These are phyloP conservation scores for Heteronetta atricapilla DNA, from an alignment of 2,113 vertebrate species.

Conservation along the genomic window DNA sequence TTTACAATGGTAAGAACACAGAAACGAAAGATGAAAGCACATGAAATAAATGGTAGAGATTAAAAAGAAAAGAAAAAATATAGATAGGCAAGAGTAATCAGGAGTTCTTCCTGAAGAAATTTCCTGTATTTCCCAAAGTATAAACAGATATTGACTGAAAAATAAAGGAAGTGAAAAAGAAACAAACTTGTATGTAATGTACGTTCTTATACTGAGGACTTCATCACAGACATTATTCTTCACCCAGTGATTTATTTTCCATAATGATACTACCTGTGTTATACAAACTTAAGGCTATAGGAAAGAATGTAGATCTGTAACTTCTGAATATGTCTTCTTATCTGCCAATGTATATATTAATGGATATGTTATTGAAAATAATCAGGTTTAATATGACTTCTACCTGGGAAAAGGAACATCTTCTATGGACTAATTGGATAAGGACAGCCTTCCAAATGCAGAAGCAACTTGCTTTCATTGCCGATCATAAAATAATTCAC, in stretches of 20 bases:
- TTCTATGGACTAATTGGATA: not conserved
- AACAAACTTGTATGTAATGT: not conserved
- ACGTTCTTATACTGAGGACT: not conserved
- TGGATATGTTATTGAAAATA: not conserved
- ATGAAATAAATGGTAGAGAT: not conserved
- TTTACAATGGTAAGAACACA: slow-evolving; percentile 13
- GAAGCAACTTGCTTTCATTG: not conserved
- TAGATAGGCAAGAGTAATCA: not conserved
- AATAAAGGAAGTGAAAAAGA: not conserved
- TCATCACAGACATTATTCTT: not conserved
- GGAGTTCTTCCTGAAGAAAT: not conserved
- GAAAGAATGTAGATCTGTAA: not conserved
- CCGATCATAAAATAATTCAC: not conserved
- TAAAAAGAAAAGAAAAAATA: not conserved
- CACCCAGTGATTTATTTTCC: not conserved
- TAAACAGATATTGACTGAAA: not conserved
- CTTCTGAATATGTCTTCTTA: not conserved
- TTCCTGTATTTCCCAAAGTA: not conserved
- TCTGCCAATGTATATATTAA: not conserved
- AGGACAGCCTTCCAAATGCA: not conserved
- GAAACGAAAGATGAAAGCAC: slow-evolving; percentile 4
- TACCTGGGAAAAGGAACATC: not conserved
- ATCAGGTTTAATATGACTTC: not conserved
- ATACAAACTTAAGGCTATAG: not conserved
- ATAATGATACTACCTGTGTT: not conserved